A percentile compares a stretch with the other conserved stretches of the same genome.
phyloP scores from a whole-genome alignment of 2,888 invertebrate genomes.

The Rotaria macrura region DNA sequence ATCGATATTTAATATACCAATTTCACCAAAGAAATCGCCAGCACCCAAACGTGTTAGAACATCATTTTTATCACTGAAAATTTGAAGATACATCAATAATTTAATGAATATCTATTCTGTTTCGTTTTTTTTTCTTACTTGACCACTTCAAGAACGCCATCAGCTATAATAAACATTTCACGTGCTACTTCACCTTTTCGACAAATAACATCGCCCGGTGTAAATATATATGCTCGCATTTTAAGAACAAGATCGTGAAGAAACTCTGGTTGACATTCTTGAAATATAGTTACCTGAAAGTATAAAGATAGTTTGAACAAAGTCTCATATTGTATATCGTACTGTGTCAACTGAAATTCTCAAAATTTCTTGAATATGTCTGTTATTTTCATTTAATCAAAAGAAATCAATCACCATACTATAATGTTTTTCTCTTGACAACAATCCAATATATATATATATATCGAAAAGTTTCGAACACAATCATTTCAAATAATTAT shows the following conservation, averaged over 20 bases:
- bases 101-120: too few relatives aligned
- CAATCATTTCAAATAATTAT: too few relatives aligned
- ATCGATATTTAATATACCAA: slow-evolving; percentile 85
- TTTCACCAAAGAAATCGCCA: slow-evolving; percentile 93
- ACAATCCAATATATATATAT: too few relatives aligned
- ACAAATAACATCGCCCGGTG: slow-evolving; percentile 89
- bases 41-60: slow-evolving; percentile 90
- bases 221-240: slow-evolving; percentile 96
- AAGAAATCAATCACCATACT: too few relatives aligned
- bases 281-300: slow-evolving; percentile 73
- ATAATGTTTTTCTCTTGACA: too few relatives aligned
- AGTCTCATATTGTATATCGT: too few relatives aligned
- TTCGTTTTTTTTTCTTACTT: too few relatives aligned
- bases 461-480: too few relatives aligned
- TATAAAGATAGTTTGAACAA: too few relatives aligned
- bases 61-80: slow-evolving; percentile 70
- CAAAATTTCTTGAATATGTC: too few relatives aligned
- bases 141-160: slow-evolving; percentile 84
- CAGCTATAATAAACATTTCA: slow-evolving; percentile 96
- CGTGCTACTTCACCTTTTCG: slow-evolving; percentile 84
- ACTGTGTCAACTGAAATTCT: too few relatives aligned
- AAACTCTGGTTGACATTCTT: slow-evolving; percentile 94
- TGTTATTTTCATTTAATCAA: too few relatives aligned
- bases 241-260: slow-evolving; percentile 87
- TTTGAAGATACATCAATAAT: neutral